Base-by-base conservation (phyloP, 2,797 vertebrate genomes). In the Coregonus ussuriensis region DNA sequence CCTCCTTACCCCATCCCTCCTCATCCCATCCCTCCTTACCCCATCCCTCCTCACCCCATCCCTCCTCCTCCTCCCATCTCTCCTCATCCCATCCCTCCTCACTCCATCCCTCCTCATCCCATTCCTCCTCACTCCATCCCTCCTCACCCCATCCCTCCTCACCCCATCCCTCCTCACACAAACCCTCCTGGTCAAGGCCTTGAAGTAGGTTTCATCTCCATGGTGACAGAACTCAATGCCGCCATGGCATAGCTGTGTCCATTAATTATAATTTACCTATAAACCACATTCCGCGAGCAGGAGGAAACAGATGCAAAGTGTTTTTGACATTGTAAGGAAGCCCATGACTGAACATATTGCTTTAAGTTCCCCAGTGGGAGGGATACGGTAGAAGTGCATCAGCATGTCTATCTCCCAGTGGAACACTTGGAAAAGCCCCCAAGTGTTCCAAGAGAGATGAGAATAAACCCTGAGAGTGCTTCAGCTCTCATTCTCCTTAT, bases 1-100 rank as follows among this genome's bases (percentile, higher is more conserved):
- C 90, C 89, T 91, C 86, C 80, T 6, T n/a, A 62, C 1, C n/a
- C 35, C 33, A 16, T 9, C 9, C 41, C n/a, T 51, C 13, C 9
- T 6, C 6, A 6, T 2, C 21, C 6, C 1, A 37, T 69, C 37
- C 9, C 14, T 37, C 31, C 7, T 56, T 9, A 16, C 33, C 5
- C 73, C 73, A n/a, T 59, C 59, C 33, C 13, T n/a, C 7, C 51
- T 3, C 4, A 11, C 5, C 3, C 37, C 62, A 16, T 5, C 25
- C 62, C 0, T 77, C 74, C 7, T 59, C 33, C 13, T n/a, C 7
- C 25, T 13, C 3, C 41, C 62, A 16, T 5, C 25, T 54, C 0
- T 77, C 74, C 13, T 56, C 1, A 18, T 54, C 51, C 52, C 0
- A 79, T 71, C 4, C 37, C 51, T 31, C 18, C 7, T 5, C 54